Base-by-base conservation (phyloP, 2,888 invertebrate species). In the Halictus ligatus region DNA sequence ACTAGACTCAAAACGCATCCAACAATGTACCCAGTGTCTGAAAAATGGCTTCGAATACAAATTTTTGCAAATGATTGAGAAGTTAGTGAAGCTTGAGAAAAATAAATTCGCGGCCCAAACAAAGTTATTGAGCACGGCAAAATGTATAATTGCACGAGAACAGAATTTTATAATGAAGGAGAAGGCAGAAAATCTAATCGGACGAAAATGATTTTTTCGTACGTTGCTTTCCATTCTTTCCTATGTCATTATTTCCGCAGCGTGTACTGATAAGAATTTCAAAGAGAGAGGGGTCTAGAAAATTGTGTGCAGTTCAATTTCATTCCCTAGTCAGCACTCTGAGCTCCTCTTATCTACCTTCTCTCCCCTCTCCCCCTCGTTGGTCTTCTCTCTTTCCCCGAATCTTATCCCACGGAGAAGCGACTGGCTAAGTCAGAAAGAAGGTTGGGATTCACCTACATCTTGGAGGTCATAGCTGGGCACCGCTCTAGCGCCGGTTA, bases 401-500 rank as follows among this genome's bases (percentile, higher is more conserved):
- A 29, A 69, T 21, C 40, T 40, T 69, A 40, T 69, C 69, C 40
- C 40, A 8, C 12, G 69, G 12, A 29, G 40, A 81, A 73, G 48
- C 77, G 78, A 78, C 60, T 46, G 60, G 77, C 35, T 77, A 67
- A 77, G 77, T 71, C 54, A 40, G 71, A 48, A 67, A 60, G 77
- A 54, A 54, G 60, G 58, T 58, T 29, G 40, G 29, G 48, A 82
- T 78, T 78, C 78, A 29, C 60, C 54, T 67, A 15, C 40, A 50
- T 80, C 83, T 84, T 67, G 18, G 50, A 50, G 83, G 75, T 83
- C 78, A 60, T 40, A 81, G 76, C 80, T 77, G 80, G 72, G 78
- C 83, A 86, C 71, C 71, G 82, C 79, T 10, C 21, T 85, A 89
- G 83, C 80, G 85, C 83, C 86, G 81, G 89, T 90, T 91, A 91